phyloP scores from a whole-genome alignment of 2,888 invertebrate species.

The Junonia oenone region DNA sequence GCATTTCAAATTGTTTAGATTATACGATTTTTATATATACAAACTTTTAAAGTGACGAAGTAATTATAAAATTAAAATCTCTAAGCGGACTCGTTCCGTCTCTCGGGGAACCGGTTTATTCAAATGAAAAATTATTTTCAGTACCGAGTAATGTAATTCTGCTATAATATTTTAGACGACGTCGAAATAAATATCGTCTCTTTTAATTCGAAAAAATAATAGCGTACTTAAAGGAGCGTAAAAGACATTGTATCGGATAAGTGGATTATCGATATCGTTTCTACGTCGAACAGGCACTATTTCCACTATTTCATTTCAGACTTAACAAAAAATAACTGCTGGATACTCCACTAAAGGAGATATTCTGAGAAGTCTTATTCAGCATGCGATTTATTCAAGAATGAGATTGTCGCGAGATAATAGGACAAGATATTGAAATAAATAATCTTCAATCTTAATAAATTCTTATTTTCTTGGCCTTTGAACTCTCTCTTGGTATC shows the following conservation, averaged over 20 bases:
- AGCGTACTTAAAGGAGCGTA: constrained; percentile 42
- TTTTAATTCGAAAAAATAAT: constrained; percentile 37
- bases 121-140: background rate
- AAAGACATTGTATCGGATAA: constrained; percentile 45
- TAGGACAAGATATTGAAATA: constrained; percentile 33
- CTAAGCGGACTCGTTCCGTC: background rate
- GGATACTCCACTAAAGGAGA: constrained; percentile 6
- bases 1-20: constrained; percentile 17
- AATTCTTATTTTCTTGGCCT: constrained; percentile 36
- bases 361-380: constrained; percentile 6
- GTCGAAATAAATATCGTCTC: constrained; percentile 16
- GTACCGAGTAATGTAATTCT: constrained; percentile 7
- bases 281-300: constrained; percentile 28
- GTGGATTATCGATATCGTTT: constrained; percentile 53
- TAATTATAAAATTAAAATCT: background rate
- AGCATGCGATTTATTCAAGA: constrained; percentile 22
- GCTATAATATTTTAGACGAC: constrained; percentile 10
- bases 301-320: constrained; percentile 17
- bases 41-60: background rate
- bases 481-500: constrained; percentile 35
- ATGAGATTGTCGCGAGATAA: constrained; percentile 26
- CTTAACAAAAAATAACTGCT: constrained; percentile 11
- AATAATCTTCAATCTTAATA: constrained; percentile 36
- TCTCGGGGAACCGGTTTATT: background rate
- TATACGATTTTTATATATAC: constrained; percentile 2